Conservation (phyloP, 2,113 vertebrate genomes). For the Fregata magnificens region DNA sequence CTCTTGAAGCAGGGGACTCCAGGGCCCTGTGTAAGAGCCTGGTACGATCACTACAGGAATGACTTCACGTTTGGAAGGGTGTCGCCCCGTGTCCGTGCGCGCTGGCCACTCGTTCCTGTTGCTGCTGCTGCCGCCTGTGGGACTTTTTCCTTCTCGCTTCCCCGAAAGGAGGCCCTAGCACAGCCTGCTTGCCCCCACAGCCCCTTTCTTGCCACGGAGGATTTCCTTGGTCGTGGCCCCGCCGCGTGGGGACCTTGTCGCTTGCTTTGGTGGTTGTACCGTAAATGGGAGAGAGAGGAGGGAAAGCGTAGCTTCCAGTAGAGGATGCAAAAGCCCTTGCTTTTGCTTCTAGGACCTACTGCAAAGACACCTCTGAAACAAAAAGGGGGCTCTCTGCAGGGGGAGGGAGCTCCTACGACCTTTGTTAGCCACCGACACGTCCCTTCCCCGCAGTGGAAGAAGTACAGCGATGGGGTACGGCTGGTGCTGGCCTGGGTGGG, state of each 20-base stretch:
- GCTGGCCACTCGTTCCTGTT: rapidly evolving
- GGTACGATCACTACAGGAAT: rapidly evolving
- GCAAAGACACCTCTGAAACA: not conserved
- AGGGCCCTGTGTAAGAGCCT: not conserved
- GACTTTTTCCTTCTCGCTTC: rapidly evolving
- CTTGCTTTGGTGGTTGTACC: not conserved
- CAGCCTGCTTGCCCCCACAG: rapidly evolving
- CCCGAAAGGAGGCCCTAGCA: not conserved
- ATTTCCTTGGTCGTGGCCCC: not conserved
- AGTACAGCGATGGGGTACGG: not conserved
- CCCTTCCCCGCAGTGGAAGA: not conserved
- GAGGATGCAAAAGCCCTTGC: not conserved
- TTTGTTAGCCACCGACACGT: not conserved
- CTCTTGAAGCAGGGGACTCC: no score
- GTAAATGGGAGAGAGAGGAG: not conserved
- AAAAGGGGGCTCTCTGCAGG: not conserved
- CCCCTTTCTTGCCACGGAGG: not conserved
- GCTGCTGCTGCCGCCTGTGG: not conserved
- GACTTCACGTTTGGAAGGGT: not conserved
- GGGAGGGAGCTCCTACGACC: not conserved
- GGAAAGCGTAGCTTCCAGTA: not conserved
- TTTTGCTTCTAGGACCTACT: not conserved
- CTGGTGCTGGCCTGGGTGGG: not conserved
- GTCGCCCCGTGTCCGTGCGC: not conserved
- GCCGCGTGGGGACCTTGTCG: not conserved